Base-by-base conservation (phyloP, 2,888 invertebrate genomes). In the Agonopterix subpropinquella region DNA sequence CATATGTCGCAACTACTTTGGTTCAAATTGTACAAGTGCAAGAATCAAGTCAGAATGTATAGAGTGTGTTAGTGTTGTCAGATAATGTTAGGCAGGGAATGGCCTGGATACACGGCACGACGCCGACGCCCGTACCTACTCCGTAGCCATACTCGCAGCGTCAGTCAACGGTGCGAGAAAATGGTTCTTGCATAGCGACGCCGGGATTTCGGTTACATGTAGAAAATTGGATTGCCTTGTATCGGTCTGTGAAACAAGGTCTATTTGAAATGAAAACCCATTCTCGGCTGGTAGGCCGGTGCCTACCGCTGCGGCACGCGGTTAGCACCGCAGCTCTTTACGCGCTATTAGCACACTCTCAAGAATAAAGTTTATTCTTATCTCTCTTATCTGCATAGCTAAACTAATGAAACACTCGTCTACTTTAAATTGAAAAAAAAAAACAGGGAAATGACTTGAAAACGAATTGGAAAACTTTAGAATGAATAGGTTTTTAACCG, bases 211-310 rank as follows among this genome's bases (percentile, higher is more conserved):
- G 67, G 69, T 63, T 59, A 58, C 62, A 61, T 60, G 73, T 61
- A 70, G 72, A 70, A 79, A 80, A 84, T 85, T 78, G 74, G 72
- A 82, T 81, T 79, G 76, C 61, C 58, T 74, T 63, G 68, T 70
- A 71, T 70, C 64, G 66, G 67, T 65, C 61, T 58, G 64, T 55
- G 63, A 71, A 74, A 73, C 67, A 75, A 64, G 58, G 65, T 61
- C 63, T 64, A 42, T 67, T 70, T 58, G 64, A 58, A 63, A 64
- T 63, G 62, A 68, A 76, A 77, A 73, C 75, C 76, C 71, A 65
- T 71, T 72, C n/a, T n/a, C 39, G 10, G 9, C 39, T 3, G 39
- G 9, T 7, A 10, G n/a, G 39, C n/a, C 5, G 10, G 10, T 39
- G 39, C 7, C 39, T n/a, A 39, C 39, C 28, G 28, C 28, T 28